Evolutionary conservation across 1,140 invertebrate genomes (phyloP), one percentile per base, ranked within the genome.

Genomic region (Alviniconcha marisindica): DNA sequence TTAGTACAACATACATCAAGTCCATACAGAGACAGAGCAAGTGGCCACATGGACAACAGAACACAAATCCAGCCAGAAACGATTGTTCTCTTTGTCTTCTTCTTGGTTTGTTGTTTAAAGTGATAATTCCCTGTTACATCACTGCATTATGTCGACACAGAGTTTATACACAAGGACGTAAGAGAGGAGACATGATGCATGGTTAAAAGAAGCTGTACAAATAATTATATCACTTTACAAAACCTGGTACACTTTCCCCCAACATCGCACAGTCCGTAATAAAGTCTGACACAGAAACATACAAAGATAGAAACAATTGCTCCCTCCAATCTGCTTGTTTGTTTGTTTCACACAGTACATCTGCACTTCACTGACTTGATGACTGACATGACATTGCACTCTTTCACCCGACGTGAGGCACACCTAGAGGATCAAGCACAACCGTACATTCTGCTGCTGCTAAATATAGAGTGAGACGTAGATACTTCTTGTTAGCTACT

Each of bases 71-170:
- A 63, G 10, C 24, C 60, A 63, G 4, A 63, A n/a, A 31, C 21
- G 7, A 31, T 63, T n/a, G 5, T 18, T 48, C 18, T 48, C 18
- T 48, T 18, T 48, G 5, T 48, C 44, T 48, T 48, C 18, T 48
- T 48, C 18, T 48, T 48, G 7, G 5, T 48, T 48, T 5, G 5
- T 48, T 48, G 7, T 48, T 48, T 18, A 48, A 5, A 48, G 44
- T 10, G 7, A 48, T 63, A 14, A 24, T 63, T 63, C 60, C 60
- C 21, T 63, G 60, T 63, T 14, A 24, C 7, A 31, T 63, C 24
- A 63, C 40, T 76, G 73, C 73, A 76, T 76, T 76, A 76, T 76
- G 73, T 76, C 73, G 60, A 76, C 73, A 76, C 18, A 48, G 44
- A 48, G 44, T 48, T 48, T 48, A 48, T 48, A 48, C 44, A 48